A percentile compares a stretch with the other conserved stretches of the same genome.
phyloP scores from a whole-genome alignment of 2,888 invertebrate genomes.

The Cerastoderma edule region DNA sequence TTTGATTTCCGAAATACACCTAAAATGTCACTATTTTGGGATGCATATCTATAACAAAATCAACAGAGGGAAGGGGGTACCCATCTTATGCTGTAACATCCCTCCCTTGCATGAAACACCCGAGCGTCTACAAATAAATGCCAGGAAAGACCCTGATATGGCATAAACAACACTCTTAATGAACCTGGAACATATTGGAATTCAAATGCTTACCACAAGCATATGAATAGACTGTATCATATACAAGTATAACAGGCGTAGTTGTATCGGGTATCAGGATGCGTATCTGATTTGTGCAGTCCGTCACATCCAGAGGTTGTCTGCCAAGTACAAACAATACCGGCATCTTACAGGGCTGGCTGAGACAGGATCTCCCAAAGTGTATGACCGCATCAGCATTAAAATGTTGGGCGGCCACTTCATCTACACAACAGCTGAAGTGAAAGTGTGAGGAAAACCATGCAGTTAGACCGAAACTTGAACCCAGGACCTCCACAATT shows the following conservation, averaged over 20 bases:
- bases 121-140: too few relatives aligned
- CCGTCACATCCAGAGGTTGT: constrained; percentile 85
- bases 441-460: too few relatives aligned
- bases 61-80: too few relatives aligned
- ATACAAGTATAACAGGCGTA: constrained; percentile 81
- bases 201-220: constrained; percentile 70
- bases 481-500: too few relatives aligned
- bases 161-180: too few relatives aligned
- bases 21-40: too few relatives aligned
- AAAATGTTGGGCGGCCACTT: constrained; percentile 94
- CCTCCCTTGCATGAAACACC: too few relatives aligned
- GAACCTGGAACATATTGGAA: background rate
- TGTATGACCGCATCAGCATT: constrained; percentile 94
- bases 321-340: constrained; percentile 86
- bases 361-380: constrained; percentile 95
- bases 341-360: constrained; percentile 89
- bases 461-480: too few relatives aligned
- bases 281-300: constrained; percentile 76
- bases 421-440: constrained; percentile 94
- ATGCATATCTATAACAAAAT: too few relatives aligned
- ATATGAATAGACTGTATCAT: constrained; percentile 83
- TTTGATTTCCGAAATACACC: too few relatives aligned
- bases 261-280: constrained; percentile 65
- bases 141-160: too few relatives aligned
- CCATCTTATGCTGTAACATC: too few relatives aligned